Evolutionary conservation across 2,113 vertebrate genomes (phyloP).

Genomic region (Mastomys natalensis): DNA sequence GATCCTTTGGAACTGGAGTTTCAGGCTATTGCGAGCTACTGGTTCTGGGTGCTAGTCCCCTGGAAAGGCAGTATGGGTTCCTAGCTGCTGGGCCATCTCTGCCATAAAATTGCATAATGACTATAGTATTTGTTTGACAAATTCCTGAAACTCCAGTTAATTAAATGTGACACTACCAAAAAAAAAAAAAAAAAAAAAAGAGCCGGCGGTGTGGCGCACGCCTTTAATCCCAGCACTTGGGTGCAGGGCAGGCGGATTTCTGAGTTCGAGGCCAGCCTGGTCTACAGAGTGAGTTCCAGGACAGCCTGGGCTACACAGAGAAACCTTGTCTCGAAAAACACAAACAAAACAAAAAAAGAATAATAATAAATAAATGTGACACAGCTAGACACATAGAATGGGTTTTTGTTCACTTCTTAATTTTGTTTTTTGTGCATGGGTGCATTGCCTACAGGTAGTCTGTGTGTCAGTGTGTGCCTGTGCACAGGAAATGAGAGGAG

Average conservation of each 20-base stretch:
- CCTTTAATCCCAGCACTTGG: too few relatives aligned
- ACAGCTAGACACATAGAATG: background rate
- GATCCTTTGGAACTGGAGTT: background rate
- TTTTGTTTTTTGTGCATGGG: background rate
- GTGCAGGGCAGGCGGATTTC: too few relatives aligned
- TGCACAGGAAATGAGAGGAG: background rate
- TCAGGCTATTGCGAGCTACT: background rate
- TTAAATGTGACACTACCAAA: background rate
- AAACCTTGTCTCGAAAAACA: too few relatives aligned
- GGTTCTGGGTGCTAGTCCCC: background rate
- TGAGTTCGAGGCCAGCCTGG: too few relatives aligned
- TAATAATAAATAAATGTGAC: background rate
- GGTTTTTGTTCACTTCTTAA: background rate
- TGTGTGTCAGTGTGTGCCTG: background rate
- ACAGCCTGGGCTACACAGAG: too few relatives aligned
- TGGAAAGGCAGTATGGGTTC: background rate
- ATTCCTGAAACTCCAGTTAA: background rate
- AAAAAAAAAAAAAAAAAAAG: too few relatives aligned
- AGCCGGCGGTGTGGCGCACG: too few relatives aligned
- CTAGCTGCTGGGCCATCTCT: background rate
- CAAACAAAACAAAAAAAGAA: too few relatives aligned
- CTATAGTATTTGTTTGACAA: slow-evolving; percentile 33
- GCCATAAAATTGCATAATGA: background rate
- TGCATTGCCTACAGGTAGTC: background rate
- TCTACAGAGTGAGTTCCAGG: too few relatives aligned